Evolutionary conservation across 2,797 vertebrate species (phyloP).

Genomic region (Mus caroli): DNA sequence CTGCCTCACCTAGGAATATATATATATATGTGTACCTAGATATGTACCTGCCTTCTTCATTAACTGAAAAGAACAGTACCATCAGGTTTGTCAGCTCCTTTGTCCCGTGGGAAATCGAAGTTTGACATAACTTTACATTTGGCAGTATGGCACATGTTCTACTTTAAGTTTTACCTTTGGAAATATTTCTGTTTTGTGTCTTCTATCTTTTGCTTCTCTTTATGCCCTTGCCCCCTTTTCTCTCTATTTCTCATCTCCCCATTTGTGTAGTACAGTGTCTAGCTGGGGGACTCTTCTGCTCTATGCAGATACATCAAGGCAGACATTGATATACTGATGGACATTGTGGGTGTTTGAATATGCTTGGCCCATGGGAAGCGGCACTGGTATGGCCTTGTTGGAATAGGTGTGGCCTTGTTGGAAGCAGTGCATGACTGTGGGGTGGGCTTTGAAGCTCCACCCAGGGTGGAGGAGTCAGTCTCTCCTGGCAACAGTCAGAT

Average conservation of each 20-base stretch:
- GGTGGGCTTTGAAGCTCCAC: not conserved
- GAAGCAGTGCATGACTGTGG: not conserved
- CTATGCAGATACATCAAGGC: not conserved
- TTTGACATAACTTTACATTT: not conserved
- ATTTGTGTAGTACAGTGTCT: not conserved
- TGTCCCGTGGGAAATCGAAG: not conserved
- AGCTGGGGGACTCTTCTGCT: not conserved
- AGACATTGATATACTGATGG: not conserved
- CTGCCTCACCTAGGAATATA: not conserved
- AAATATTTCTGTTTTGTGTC: not conserved
- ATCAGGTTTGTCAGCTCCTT: not conserved
- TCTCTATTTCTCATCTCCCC: no score
- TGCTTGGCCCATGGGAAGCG: not conserved
- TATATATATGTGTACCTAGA: not conserved
- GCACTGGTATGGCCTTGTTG: not conserved
- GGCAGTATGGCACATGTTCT: not conserved
- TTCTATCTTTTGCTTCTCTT: not conserved
- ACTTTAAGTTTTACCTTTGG: not conserved
- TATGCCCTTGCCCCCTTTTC: fast-evolving
- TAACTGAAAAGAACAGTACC: not conserved
- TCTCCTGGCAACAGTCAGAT: not conserved
- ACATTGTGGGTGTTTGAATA: not conserved
- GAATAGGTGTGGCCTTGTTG: no score
- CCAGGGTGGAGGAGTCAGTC: not conserved
- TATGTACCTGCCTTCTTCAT: not conserved